These are phyloP conservation scores for Drosophila truncata DNA, from an alignment of 1,140 invertebrate genomes.

Conservation along the genomic window DNA sequence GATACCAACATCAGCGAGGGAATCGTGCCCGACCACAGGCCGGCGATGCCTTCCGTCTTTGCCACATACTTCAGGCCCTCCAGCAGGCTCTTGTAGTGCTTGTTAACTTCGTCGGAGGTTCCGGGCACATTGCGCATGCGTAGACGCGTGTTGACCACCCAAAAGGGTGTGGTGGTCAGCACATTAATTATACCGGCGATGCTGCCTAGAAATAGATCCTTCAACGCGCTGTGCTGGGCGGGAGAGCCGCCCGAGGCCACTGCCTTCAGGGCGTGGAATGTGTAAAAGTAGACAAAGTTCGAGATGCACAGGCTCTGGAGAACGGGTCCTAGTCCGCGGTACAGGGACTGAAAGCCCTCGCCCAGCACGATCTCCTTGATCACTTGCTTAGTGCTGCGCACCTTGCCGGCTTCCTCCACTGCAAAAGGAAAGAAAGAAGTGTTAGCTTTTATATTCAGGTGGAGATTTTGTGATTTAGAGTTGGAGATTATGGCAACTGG, in stretches of 20 bases:
- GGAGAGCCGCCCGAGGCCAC: conserved; percentile 86
- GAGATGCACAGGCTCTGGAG: conserved; percentile 93
- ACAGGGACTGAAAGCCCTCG: conserved; percentile 91
- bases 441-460: neutral
- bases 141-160: conserved; percentile 96
- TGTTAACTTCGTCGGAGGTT: conserved; percentile 72
- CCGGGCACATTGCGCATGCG: conserved; percentile 88
- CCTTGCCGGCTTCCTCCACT: conserved; percentile 88
- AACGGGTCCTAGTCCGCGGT: conserved; percentile 93
- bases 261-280: conserved; percentile 93
- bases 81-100: conserved; percentile 86
- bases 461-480: neutral
- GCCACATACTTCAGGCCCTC: conserved; percentile 90
- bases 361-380: conserved; percentile 88
- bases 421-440: conserved; percentile 26
- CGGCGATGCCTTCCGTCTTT: conserved; percentile 89
- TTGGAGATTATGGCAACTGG: neutral
- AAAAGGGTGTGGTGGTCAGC: conserved; percentile 93
- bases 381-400: conserved; percentile 87
- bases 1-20: conserved; percentile 94
- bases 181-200: conserved; percentile 94
- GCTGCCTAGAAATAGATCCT: conserved; percentile 92
- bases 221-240: conserved; percentile 86
- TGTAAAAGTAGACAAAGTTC: conserved; percentile 97
- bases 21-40: conserved; percentile 92